A percentile compares a stretch with the other conserved stretches of the same genome.
These are phyloP conservation scores for Calidris pygmaea DNA, from an alignment of 2,113 vertebrate genomes.

Conservation along the genomic window DNA sequence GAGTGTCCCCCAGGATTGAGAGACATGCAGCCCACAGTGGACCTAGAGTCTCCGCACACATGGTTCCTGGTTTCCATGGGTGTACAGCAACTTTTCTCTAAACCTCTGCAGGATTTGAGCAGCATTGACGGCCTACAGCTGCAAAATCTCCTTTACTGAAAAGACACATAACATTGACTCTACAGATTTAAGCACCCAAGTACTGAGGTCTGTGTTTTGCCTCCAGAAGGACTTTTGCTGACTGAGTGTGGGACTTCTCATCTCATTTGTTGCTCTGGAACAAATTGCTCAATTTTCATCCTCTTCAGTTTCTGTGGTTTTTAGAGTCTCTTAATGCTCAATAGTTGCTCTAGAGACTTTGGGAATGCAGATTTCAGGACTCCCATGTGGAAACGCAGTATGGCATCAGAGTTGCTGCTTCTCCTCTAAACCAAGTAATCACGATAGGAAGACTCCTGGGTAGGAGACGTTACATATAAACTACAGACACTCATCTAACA, in stretches of 20 bases:
- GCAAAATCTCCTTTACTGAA: background rate
- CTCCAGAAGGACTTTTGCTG: background rate
- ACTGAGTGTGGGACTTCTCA: background rate
- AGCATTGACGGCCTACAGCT: background rate
- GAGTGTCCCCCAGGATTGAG: background rate
- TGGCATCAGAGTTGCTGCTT: background rate
- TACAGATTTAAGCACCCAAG: background rate
- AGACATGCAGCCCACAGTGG: rapidly evolving
- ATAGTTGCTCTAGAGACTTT: background rate
- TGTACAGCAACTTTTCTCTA: background rate
- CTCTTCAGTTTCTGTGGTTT: background rate
- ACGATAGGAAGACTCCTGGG: background rate
- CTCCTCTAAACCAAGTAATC: background rate
- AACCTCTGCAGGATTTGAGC: background rate
- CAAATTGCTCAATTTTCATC: background rate
- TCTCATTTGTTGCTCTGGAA: background rate
- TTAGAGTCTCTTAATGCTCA: background rate
- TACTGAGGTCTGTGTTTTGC: background rate
- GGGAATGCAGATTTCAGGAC: background rate
- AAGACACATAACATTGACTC: background rate
- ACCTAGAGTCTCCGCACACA: background rate
- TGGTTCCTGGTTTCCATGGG: background rate
- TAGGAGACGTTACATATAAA: background rate
- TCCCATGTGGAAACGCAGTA: background rate
- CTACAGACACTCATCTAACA: background rate